Evolutionary conservation across 2,113 vertebrate species (phyloP), one percentile per base, ranked within the genome.

Genomic region (Reinhardtius hippoglossoides): DNA sequence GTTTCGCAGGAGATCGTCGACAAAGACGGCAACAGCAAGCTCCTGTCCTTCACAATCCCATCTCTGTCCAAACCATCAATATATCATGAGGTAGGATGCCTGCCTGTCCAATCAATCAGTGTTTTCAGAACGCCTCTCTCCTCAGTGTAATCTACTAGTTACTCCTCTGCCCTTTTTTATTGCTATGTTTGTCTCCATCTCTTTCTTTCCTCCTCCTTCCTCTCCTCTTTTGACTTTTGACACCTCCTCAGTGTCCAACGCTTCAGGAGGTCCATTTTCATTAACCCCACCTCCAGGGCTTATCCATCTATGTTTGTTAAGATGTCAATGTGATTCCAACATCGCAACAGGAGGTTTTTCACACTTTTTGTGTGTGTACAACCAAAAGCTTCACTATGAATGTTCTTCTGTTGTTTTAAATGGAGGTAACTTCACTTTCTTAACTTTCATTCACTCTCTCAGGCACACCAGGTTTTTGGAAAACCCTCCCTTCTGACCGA

Each of bases 11-110:
- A 99, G 93, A 99, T 98, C 67, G 97, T 98, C 87, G 97, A 99
- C 92, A 98, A 98, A 96, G 98, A 99, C 71, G 98, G 98, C 88
- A 99, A 98, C 92, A 95, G 97, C 93, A 98, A 96, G 92, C 95
- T 98, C 81, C 93, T 99, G 63, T 98, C 97, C 83, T 99, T 99
- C 86, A 98, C 96, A 54, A 98, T 99, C 73, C 98, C 97, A 46
- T 99, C 98, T 0, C 95, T 99, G 91, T 99, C 97, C 35, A 99
- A 99, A 86, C 97, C 97, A 27, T 99, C 98, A 18, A 95, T 99
- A 93, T 99, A 99, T 88, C 98, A 99, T 52, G 97, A 99, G 96
- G 98, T 99, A 94, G 93, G 95, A 78, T 6, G 55, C 23, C 27
- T 8, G 20, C 64, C 58, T 26, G 13, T 31, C 9, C 20, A 3